Evolutionary conservation across 2,797 vertebrate species (phyloP).

Genomic region (Amphiprion clarkii): DNA sequence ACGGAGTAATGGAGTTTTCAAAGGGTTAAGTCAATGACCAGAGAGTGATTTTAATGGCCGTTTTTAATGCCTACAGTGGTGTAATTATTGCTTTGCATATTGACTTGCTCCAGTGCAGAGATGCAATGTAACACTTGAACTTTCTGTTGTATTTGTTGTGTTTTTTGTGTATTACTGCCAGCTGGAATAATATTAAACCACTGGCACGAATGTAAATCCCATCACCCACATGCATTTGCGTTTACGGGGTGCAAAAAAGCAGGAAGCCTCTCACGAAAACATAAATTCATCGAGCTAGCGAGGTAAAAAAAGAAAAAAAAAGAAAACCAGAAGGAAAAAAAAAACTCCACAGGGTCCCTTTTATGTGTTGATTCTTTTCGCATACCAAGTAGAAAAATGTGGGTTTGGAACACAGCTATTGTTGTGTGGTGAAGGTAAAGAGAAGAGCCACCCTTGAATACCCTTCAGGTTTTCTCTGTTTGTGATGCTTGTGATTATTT

Average conservation of each 20-base stretch:
- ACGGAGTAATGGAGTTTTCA: no score
- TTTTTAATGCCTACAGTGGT: no score
- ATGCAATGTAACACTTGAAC: conserved; percentile 17
- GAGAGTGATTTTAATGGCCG: no score
- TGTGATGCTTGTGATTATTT: neutral
- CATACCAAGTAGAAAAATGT: neutral
- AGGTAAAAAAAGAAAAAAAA: neutral
- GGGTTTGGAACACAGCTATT: neutral
- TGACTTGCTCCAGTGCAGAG: neutral
- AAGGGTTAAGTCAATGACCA: no score
- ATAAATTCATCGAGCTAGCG: neutral
- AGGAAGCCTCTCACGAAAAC: neutral
- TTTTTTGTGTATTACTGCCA: conserved; percentile 15
- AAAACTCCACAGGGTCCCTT: conserved; percentile 1
- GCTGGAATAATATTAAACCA: conserved; percentile 1
- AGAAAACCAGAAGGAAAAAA: no score
- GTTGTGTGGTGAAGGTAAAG: neutral
- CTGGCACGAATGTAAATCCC: conserved; percentile 4
- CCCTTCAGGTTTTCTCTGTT: neutral
- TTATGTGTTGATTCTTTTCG: neutral
- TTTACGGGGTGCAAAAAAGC: neutral
- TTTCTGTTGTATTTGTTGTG: conserved; percentile 11
- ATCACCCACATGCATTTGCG: neutral
- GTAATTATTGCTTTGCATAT: conserved; percentile 2
- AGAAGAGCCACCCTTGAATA: neutral